Evolutionary conservation across 2,797 vertebrate genomes (phyloP).

Genomic region (Galagoides demidoff): DNA sequence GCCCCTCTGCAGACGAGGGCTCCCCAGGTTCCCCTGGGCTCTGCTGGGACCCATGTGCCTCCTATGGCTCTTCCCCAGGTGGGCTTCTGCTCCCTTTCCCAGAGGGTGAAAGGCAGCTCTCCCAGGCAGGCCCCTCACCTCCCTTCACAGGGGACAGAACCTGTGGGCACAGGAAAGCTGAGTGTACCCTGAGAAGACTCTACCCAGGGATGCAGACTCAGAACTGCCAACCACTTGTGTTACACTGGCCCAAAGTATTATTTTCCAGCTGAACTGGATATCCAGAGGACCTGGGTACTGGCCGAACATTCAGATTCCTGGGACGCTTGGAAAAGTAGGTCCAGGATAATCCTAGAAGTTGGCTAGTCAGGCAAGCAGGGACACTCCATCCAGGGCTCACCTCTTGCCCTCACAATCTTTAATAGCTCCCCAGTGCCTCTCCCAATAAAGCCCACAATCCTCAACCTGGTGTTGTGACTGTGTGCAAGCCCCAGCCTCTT

Average conservation of each 20-base stretch:
- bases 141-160: too few species aligned
- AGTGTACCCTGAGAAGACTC: background rate
- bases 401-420: background rate
- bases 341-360: background rate
- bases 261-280: too few species aligned
- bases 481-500: background rate
- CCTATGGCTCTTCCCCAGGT: background rate
- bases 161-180: background rate
- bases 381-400: background rate
- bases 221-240: rapidly evolving
- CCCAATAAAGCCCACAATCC: background rate
- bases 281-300: rapidly evolving
- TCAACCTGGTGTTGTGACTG: background rate
- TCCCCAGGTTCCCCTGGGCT: background rate
- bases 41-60: too few species aligned
- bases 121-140: rapidly evolving
- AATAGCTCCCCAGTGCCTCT: background rate
- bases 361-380: background rate
- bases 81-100: background rate
- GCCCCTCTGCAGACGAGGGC: background rate
- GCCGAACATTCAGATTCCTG: background rate
- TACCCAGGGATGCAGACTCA: background rate
- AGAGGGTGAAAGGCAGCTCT: background rate
- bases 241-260: too few species aligned
- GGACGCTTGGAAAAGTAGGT: background rate